These are phyloP conservation scores for Drosophila kanapiae DNA, from an alignment of 1,140 invertebrate species.

Conservation along the genomic window DNA sequence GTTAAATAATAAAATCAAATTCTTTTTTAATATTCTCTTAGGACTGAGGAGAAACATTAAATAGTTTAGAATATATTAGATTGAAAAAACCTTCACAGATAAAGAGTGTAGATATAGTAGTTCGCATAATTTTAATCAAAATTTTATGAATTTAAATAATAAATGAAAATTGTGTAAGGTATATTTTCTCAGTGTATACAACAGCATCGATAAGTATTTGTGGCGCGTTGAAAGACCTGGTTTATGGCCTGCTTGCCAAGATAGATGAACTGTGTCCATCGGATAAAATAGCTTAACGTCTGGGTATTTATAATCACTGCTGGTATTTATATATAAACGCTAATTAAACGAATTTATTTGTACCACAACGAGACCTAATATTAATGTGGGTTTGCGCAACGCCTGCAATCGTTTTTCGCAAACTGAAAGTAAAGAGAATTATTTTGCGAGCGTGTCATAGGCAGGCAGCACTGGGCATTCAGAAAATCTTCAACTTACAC, in stretches of 20 bases:
- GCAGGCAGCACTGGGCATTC: conserved; percentile 28
- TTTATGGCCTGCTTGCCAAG: conserved; percentile 41
- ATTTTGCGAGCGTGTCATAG: background rate
- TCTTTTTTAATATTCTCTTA: too few relatives aligned
- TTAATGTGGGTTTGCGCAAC: conserved; percentile 25
- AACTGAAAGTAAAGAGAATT: conserved; percentile 8
- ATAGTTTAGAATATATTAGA: too few relatives aligned
- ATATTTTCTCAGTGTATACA: conserved; percentile 2
- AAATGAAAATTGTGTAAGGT: background rate
- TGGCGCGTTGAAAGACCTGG: conserved; percentile 44
- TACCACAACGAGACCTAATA: background rate
- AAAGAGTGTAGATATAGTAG: too few relatives aligned
- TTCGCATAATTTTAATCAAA: too few relatives aligned
- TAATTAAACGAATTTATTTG: conserved; percentile 29
- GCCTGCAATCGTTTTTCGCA: conserved; percentile 10
- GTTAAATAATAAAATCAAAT: too few relatives aligned
- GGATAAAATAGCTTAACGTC: conserved; percentile 31
- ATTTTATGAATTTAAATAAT: background rate
- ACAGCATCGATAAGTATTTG: conserved; percentile 26
- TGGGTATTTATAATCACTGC: conserved; percentile 31
- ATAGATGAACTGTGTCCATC: conserved; percentile 50
- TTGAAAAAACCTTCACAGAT: too few relatives aligned
- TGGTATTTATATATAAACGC: conserved; percentile 28
- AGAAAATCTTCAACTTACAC: conserved; percentile 8
- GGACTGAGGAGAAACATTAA: too few relatives aligned